Conservation (phyloP, 1,140 invertebrate species). For the Drosophila sulfurigaster region DNA sequence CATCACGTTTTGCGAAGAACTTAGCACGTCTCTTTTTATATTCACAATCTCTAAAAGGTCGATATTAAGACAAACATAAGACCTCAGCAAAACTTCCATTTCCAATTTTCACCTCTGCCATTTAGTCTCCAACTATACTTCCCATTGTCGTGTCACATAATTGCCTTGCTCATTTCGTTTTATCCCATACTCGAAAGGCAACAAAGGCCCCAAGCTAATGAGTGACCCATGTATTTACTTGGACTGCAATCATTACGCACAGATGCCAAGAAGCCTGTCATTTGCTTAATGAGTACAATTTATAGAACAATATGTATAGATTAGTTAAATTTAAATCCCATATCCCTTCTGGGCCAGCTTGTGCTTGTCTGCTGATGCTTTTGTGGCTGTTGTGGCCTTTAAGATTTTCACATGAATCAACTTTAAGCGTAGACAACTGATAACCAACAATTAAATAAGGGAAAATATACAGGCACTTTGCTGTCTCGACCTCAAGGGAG, state of each 20-base stretch:
- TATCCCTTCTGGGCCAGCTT: constrained; percentile 11
- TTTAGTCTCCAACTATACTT: constrained; percentile 4
- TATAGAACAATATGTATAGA: constrained; percentile 22
- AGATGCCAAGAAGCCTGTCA: constrained; percentile 20
- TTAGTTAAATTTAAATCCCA: constrained; percentile 33
- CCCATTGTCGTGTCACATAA: constrained; percentile 23
- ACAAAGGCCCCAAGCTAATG: constrained; percentile 12
- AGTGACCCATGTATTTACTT: constrained; percentile 13
- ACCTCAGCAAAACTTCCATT: not conserved
- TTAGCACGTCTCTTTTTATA: too few relatives aligned
- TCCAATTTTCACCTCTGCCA: not conserved
- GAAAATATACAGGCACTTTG: not conserved
- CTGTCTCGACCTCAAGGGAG: not conserved
- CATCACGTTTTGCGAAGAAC: not conserved
- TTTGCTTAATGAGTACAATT: constrained; percentile 29
- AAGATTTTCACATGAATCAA: constrained; percentile 2
- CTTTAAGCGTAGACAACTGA: not conserved
- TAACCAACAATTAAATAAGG: not conserved
- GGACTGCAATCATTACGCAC: constrained; percentile 16
- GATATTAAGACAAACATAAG: too few relatives aligned
- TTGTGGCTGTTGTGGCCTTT: not conserved
- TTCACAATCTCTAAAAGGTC: too few relatives aligned
- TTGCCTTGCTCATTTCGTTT: constrained; percentile 7
- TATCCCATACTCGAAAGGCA: constrained; percentile 8
- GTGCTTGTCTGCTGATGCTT: not conserved